Evolutionary conservation across 2,888 invertebrate species (phyloP).

Genomic region (Stramonita haemastoma): DNA sequence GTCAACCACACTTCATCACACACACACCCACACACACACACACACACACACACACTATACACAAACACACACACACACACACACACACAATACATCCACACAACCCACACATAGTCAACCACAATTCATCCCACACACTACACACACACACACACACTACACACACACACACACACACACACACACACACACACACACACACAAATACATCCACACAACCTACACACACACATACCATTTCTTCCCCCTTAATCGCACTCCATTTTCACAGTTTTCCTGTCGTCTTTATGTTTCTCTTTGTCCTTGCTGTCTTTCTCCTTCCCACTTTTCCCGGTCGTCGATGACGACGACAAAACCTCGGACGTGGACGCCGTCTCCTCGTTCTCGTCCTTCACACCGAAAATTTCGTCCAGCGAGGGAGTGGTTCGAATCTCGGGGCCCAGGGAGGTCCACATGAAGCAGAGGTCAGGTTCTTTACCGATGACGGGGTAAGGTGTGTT

Average conservation of each 20-base stretch:
- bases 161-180: too few species aligned
- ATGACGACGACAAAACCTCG: not conserved
- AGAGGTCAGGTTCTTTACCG: slow-evolving; percentile 69
- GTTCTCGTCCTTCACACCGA: slow-evolving; percentile 54
- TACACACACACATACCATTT: not conserved
- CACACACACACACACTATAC: too few species aligned
- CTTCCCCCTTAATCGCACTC: slow-evolving; percentile 28
- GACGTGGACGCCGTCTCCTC: slow-evolving; percentile 38
- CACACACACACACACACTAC: too few species aligned
- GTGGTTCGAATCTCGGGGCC: slow-evolving; percentile 69
- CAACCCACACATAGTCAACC: too few species aligned
- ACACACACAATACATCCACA: not conserved
- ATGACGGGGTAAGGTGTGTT: slow-evolving; percentile 86
- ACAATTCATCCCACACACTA: too few species aligned
- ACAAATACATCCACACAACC: too few species aligned
- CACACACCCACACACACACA: too few species aligned
- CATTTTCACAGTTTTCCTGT: slow-evolving; percentile 39
- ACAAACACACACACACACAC: too few species aligned
- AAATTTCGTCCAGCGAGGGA: slow-evolving; percentile 72
- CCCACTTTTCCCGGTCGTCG: not conserved
- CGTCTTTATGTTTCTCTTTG: slow-evolving; percentile 43
- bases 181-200: too few species aligned
- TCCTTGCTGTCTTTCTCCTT: slow-evolving; percentile 44
- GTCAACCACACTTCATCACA: too few species aligned
- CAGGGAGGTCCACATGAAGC: slow-evolving; percentile 75